A percentile compares a stretch with the other conserved stretches of the same genome.
Evolutionary conservation across 2,888 invertebrate genomes (phyloP).

Genomic region (Lutraria lutraria): DNA sequence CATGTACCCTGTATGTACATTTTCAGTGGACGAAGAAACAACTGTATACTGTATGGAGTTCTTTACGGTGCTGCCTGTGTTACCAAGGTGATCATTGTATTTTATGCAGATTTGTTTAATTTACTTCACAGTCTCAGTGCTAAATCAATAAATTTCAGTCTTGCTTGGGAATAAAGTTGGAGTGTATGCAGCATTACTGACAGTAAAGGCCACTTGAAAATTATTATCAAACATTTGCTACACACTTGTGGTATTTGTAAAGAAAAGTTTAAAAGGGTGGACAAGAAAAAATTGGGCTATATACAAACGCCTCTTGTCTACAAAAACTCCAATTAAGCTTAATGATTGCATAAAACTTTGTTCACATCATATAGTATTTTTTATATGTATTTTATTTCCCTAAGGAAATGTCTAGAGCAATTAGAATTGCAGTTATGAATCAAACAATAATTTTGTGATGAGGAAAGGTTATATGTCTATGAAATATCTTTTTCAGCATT

Average conservation of each 20-base stretch:
- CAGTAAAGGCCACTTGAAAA: background rate
- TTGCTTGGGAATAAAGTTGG: background rate
- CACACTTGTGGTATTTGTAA: background rate
- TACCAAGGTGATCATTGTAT: slow-evolving; percentile 86
- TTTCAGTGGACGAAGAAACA: slow-evolving; percentile 87
- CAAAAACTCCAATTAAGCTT: too few species aligned
- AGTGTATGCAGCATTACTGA: background rate
- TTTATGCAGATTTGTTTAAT: background rate
- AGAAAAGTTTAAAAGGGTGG: background rate
- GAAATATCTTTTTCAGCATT: slow-evolving; percentile 85
- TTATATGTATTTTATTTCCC: too few species aligned
- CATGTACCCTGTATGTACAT: background rate
- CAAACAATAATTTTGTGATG: too few species aligned
- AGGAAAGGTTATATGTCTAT: background rate
- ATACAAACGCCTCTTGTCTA: too few species aligned
- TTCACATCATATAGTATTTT: too few species aligned
- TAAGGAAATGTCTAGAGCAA: too few species aligned
- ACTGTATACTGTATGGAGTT: slow-evolving; percentile 88
- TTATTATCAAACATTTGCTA: background rate
- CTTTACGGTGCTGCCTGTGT: slow-evolving; percentile 88
- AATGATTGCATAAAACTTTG: too few species aligned
- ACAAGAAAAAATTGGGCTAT: too few species aligned
- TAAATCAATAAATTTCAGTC: too few species aligned
- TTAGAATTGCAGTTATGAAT: too few species aligned
- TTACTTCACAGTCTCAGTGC: too few species aligned